Evolutionary conservation across 2,113 vertebrate species (phyloP), one percentile per base, ranked within the genome.

Genomic region (Ursus arctos): DNA sequence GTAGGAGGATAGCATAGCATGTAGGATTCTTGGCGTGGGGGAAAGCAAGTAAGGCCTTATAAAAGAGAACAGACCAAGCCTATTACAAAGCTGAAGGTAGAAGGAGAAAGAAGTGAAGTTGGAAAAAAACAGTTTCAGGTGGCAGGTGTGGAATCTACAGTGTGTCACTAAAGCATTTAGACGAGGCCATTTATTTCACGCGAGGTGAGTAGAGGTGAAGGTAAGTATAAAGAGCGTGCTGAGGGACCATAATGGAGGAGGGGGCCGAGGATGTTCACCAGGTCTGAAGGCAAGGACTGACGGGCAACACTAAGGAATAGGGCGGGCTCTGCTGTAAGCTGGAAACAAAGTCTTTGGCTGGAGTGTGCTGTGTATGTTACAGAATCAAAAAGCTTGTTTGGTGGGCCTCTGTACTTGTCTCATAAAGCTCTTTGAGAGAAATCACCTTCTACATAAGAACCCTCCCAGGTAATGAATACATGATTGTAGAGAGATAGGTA

Each of bases 401-500:
- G 26, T 49, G 51, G 12, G 7, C 8, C 6, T 92, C 57, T 59
- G 14, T 18, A 7, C 33, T 97, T 88, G 36, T 74, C 83, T 97
- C 43, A 80, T 31, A 81, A 59, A 95, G 49, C 8, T 18, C 51
- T 95, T 91, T 55, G 8, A 91, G 51, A 93, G 84, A 96, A 93
- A 55, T 81, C 47, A 87, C 74, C 18, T 33, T 9, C 79, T 89
- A 19, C 12, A 22, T 49, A 79, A 13, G 47, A 43, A 61, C 6
- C 7, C 3, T 19, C 26, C 47, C 6, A 31, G 83, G n/a, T 55
- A 90, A 94, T 77, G 90, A 90, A 61, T 15, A 91, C 15, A 61
- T 82, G 33, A 81, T 28, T 89, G 8, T 47, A 84, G 3, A 69
- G 0, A 88, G n/a, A 72, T 19, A 71, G 47, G 86, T n/a, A 88